These are phyloP conservation scores for Xestia xanthographa DNA, from an alignment of 2,888 invertebrate genomes.

Conservation along the genomic window DNA sequence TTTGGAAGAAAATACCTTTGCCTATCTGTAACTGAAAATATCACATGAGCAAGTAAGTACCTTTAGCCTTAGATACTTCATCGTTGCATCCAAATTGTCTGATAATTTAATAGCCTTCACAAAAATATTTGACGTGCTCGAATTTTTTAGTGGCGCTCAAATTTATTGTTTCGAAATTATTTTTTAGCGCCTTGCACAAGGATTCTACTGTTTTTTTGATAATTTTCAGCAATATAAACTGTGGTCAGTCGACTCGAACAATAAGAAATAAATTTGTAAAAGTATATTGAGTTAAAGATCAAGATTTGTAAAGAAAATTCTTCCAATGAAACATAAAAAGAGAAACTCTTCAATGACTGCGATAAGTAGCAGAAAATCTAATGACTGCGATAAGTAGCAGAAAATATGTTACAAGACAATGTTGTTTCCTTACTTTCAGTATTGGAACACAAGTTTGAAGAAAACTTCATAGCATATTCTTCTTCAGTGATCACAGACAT, in stretches of 20 bases:
- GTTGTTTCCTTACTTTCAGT: neutral
- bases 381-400: neutral
- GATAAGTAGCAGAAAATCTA: neutral
- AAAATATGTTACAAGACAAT: neutral
- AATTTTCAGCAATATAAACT: neutral
- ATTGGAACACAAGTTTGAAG: neutral
- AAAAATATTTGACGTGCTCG: neutral
- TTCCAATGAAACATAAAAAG: neutral
- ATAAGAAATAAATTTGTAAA: neutral
- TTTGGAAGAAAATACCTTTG: neutral
- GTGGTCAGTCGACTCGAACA: neutral
- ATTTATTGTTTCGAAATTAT: neutral
- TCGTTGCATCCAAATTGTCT: constrained; percentile 5
- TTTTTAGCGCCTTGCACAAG: neutral
- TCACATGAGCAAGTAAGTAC: neutral
- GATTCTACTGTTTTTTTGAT: neutral
- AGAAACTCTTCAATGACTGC: neutral
- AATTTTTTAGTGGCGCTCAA: neutral
- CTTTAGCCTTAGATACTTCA: neutral
- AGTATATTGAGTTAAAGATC: neutral
- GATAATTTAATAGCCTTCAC: neutral
- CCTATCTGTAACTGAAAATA: neutral
- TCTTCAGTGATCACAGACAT: constrained; percentile 2
- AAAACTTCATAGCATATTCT: neutral
- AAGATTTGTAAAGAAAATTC: neutral